phyloP scores from a whole-genome alignment of 2,888 invertebrate genomes.

The Hesperia comma region DNA sequence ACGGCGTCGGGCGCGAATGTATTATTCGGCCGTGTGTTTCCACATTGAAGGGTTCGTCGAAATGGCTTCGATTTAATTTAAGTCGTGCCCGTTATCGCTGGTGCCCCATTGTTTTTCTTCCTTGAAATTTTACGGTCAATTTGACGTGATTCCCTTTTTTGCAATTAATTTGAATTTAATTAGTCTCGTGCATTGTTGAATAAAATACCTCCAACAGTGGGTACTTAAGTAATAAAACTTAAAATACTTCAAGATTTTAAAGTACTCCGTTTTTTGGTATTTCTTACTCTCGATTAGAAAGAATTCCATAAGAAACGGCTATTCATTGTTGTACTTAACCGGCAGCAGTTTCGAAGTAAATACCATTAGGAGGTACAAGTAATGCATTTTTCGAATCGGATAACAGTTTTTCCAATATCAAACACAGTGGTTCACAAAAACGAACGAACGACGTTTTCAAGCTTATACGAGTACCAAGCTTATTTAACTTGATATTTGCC shows the following conservation, averaged over 20 bases:
- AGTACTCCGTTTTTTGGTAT: too few species aligned
- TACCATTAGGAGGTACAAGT: too few species aligned
- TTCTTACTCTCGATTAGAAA: too few species aligned
- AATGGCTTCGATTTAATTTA: conserved; percentile 82
- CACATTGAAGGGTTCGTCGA: conserved; percentile 76
- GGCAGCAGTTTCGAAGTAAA: too few species aligned
- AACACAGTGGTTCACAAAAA: too few species aligned
- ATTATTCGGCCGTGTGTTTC: conserved; percentile 53
- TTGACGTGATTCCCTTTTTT: conserved; percentile 79
- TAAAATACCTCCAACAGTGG: conserved; percentile 19
- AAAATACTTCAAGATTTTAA: conserved; percentile 5
- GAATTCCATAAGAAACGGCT: too few species aligned
- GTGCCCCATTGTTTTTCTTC: conserved; percentile 82
- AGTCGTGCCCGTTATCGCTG: conserved; percentile 78
- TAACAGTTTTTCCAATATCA: too few species aligned
- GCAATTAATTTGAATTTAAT: conserved; percentile 81
- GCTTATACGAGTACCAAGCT: too few species aligned
- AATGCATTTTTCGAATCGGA: too few species aligned
- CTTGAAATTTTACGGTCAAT: conserved; percentile 82
- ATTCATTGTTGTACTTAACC: too few species aligned
- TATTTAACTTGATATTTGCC: too few species aligned
- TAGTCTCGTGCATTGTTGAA: conserved; percentile 68
- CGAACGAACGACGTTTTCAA: too few species aligned
- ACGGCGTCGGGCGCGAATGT: conserved; percentile 13
- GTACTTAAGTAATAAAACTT: conserved; percentile 23